phyloP scores from a whole-genome alignment of 2,113 vertebrate species.

The Glaucidium brasilianum region DNA sequence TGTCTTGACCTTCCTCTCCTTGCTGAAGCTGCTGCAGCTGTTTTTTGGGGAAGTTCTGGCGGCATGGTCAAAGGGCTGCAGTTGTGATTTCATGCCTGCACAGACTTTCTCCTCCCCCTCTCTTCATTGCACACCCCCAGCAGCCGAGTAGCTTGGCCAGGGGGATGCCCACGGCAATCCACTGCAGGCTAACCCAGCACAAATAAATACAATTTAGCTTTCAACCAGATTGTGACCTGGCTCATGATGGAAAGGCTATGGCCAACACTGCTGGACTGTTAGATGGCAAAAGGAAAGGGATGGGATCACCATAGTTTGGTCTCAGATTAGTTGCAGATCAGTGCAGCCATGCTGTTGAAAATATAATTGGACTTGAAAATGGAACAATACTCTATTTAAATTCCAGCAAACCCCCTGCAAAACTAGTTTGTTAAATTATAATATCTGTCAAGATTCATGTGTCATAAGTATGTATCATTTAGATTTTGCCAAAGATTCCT shows the following conservation, averaged over 20 bases:
- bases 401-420: not conserved
- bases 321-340: not conserved
- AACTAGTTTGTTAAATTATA: not conserved
- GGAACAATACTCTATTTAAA: not conserved
- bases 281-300: not conserved
- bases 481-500: not conserved
- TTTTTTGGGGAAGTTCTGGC: not conserved
- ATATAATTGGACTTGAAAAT: not conserved
- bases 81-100: not conserved
- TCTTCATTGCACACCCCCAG: rapidly evolving
- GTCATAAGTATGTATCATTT: not conserved
- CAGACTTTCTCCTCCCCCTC: not conserved
- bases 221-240: not conserved
- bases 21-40: not conserved
- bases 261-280: not conserved
- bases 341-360: not conserved
- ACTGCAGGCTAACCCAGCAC: not conserved
- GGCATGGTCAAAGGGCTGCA: not conserved
- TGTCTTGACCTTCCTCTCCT: not conserved
- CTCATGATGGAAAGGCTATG: not conserved
- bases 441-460: not conserved
- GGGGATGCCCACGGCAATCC: not conserved
- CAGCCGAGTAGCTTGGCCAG: not conserved
- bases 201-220: not conserved
- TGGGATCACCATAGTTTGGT: not conserved